Evolutionary conservation across 2,888 invertebrate species (phyloP).

Genomic region (Eilema caniola): DNA sequence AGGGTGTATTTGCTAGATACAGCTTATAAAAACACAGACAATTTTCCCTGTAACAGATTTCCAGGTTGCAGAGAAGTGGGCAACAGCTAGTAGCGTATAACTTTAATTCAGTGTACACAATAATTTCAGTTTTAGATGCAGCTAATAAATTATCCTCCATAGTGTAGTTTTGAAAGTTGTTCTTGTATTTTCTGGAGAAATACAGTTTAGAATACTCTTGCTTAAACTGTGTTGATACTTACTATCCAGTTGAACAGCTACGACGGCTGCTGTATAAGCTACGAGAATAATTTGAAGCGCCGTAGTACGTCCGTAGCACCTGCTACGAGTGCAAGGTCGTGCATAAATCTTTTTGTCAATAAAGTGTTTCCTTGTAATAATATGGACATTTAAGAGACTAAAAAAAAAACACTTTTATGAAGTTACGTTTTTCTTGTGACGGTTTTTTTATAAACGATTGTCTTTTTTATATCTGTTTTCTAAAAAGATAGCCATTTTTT

Average conservation of each 20-base stretch:
- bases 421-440: background rate
- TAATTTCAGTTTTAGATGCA: too few species aligned
- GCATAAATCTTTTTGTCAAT: constrained; percentile 5
- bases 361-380: background rate
- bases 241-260: background rate
- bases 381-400: background rate
- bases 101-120: too few species aligned
- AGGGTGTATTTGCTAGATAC: too few species aligned
- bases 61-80: too few species aligned
- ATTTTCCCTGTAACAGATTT: too few species aligned
- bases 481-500: too few species aligned
- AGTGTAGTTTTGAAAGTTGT: too few species aligned
- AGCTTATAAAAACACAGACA: too few species aligned
- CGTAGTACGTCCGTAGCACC: constrained; percentile 42
- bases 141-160: too few species aligned
- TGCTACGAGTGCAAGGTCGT: constrained; percentile 28
- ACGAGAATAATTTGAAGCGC: constrained; percentile 6
- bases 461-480: too few species aligned
- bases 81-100: too few species aligned
- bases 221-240: background rate
- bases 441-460: background rate
- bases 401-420: too few species aligned
- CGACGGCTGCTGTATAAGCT: background rate
- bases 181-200: background rate
- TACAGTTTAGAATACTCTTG: background rate